A percentile compares a stretch with the other conserved stretches of the same genome.
Conservation (phyloP, 2,888 invertebrate genomes). For the Perizoma flavofasciatum region DNA sequence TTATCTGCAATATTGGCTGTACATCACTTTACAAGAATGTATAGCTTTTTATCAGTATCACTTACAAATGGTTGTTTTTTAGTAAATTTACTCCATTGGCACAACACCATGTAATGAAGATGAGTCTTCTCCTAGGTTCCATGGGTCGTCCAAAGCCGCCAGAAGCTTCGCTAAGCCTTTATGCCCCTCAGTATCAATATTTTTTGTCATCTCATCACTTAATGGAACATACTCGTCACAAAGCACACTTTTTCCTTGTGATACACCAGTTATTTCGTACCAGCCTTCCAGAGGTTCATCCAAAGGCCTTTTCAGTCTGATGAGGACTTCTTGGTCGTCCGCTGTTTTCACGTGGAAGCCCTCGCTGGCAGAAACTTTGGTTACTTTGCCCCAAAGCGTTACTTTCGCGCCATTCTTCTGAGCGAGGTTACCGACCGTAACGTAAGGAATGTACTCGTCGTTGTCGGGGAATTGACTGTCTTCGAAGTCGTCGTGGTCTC, state of each 20-base stretch:
- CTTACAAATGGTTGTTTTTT: conserved; percentile 7
- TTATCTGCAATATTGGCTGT: background rate
- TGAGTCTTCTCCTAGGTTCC: conserved; percentile 72
- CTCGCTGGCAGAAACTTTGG: conserved; percentile 72
- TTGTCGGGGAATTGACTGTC: conserved; percentile 78
- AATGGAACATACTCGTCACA: conserved; percentile 76
- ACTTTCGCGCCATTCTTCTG: conserved; percentile 79
- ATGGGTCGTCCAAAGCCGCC: conserved; percentile 74
- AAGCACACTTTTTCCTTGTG: conserved; percentile 72
- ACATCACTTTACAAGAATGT: background rate
- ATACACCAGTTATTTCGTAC: conserved; percentile 76
- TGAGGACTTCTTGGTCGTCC: conserved; percentile 75
- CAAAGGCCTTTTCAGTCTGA: conserved; percentile 66
- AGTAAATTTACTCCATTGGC: conserved; percentile 60
- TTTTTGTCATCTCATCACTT: conserved; percentile 65
- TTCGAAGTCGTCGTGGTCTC: conserved; percentile 74
- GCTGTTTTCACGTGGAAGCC: conserved; percentile 76
- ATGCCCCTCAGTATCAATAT: conserved; percentile 74
- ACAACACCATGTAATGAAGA: conserved; percentile 56
- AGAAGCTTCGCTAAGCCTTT: conserved; percentile 69
- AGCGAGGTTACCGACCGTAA: conserved; percentile 71
- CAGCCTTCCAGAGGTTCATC: conserved; percentile 75
- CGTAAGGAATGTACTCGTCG: conserved; percentile 76
- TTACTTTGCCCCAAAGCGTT: conserved; percentile 75
- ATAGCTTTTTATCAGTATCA: background rate